Base-by-base conservation (phyloP, 2,113 vertebrate genomes). In the Lathamus discolor region DNA sequence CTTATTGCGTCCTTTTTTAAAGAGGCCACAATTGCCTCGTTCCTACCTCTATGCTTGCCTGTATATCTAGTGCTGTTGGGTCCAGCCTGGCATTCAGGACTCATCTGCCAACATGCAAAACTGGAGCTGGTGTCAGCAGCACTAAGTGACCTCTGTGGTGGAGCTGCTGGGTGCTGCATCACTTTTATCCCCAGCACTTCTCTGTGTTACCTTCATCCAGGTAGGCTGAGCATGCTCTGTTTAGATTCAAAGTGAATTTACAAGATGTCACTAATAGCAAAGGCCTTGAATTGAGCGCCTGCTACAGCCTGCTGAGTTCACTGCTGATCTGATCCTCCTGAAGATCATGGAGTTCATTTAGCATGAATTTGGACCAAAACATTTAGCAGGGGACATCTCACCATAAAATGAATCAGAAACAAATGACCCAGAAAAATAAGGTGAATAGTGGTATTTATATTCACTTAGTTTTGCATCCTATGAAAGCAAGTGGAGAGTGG, bases 221-320 rank as follows among this genome's bases (percentile, higher is more conserved):
- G 41, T 13, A 28, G 19, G n/a, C 1, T 66, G n/a, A 64, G n/a
- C 49, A 8, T 22, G 2, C 44, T 31, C 67, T 75, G 24, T 35
- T n/a, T 15, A 5, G 67, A 27, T 39, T 14, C 0, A 1, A 18
- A 18, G 31, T 17, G 19, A 1, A 1, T 44, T 83, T 43, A 20
- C 9, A 20, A 24, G n/a, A 16, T 31, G 25, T 83, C 43, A 52
- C 23, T 4, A 2, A 25, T 1, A 43, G 17, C 24, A 62, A 74
- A 6, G n/a, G 25, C 28, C 4, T 44, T 55, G 75, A 77, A 13
- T 31, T 33, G 35, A 46, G 33, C 5, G 15, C n/a, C 18, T 73
- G 66, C 52, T 57, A 15, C 22, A 44, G 67, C 61, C 39, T 27
- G 31, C 37, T 1, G 18, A 22, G 33, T 72, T 57, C 9, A 2